Base-by-base conservation (phyloP, 2,888 invertebrate genomes). In the Melanargia galathea region DNA sequence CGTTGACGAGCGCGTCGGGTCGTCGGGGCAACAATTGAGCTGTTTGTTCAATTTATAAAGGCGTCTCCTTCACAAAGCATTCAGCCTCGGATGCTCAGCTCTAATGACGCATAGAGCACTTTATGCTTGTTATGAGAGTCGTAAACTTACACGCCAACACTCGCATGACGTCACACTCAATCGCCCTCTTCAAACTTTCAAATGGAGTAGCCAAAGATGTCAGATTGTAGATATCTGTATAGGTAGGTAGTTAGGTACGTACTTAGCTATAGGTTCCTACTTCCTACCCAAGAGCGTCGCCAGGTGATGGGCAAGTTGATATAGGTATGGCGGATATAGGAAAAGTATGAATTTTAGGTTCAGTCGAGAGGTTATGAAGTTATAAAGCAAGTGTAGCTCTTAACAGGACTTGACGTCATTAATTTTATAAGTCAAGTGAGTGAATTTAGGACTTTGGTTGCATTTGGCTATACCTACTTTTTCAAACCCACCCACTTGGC, bases 1-100 rank as follows among this genome's bases (percentile, higher is more conserved):
- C 60, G 57, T 38, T 54, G 60, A 60, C 49, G 55, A 59, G 62
- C 58, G 62, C 38, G n/a, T n/a, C 63, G 60, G 54, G 33, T 60
- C 66, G 57, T 58, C 60, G 61, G 64, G 67, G 58, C 67, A 67
- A 67, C 67, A 65, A 67, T 67, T 67, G 65, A 67, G 67, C 60
- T 65, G 63, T 63, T 65, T 67, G 67, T 67, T 67, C 68, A 65
- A 69, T 69, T 67, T 63, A 69, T 63, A 65, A 65, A 67, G 61
- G 52, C 62, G 62, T 65, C 61, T 65, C 60, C 58, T 59, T 65
- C 63, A 65, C 65, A 67, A 61, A 63, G 65, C 65, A 63, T 62
- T 56, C 59, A 54, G 52, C 57, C 60, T 65, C 61, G 63, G 59
- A 49, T 46, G 61, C n/a, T n/a, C n/a, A n/a, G n/a, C n/a, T 65